Percentiles rank a stretch among this genome's conserved stretches.
These are phyloP conservation scores for Tursiops truncatus DNA, from an alignment of 2,113 vertebrate species.

Conservation along the genomic window DNA sequence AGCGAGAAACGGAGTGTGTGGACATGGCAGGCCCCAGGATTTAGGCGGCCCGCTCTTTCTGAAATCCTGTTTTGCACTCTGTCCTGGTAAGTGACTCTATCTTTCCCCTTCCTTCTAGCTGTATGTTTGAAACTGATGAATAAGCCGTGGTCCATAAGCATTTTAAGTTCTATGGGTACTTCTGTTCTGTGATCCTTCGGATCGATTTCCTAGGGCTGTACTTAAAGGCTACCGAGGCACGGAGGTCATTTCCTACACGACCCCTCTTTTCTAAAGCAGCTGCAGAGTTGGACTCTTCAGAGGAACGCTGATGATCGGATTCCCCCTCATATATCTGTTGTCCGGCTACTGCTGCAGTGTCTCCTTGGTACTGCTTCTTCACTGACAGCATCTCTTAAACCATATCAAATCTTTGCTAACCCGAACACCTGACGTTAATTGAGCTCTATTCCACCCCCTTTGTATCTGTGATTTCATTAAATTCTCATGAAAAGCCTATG, in stretches of 20 bases:
- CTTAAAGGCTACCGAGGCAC: neutral
- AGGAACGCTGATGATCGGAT: neutral
- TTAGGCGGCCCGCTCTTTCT: fast-evolving
- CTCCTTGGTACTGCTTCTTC: too few species aligned
- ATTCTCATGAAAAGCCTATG: neutral
- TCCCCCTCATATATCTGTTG: fast-evolving
- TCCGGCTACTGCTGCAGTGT: neutral
- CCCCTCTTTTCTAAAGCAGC: neutral
- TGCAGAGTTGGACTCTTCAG: neutral
- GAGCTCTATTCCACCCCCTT: neutral
- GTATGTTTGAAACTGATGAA: neutral
- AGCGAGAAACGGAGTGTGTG: fast-evolving
- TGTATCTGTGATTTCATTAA: neutral
- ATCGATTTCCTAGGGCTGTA: neutral
- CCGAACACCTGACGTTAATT: neutral
- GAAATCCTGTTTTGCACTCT: too few species aligned
- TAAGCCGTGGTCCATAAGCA: neutral
- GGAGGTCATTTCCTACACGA: neutral
- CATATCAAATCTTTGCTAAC: neutral
- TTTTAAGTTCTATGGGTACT: neutral
- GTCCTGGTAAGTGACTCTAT: neutral
- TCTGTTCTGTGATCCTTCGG: neutral
- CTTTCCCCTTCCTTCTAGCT: neutral
- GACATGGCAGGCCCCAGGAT: fast-evolving
- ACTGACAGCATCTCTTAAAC: neutral